Evolutionary conservation across 2,797 vertebrate genomes (phyloP).

Genomic region (Hyperoplus lanceolatus): DNA sequence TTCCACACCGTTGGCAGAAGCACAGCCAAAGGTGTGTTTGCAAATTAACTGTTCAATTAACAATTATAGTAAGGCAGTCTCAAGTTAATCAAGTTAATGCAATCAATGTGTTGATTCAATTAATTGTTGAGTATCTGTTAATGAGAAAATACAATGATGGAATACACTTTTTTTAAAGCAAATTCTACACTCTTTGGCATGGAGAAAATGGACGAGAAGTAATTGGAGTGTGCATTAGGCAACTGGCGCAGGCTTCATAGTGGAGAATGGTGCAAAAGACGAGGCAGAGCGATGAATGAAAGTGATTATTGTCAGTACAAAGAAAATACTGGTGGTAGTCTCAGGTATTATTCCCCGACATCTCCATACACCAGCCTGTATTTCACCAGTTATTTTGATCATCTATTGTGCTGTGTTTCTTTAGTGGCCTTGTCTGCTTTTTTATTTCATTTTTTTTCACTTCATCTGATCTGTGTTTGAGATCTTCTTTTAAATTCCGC

Average conservation of each 20-base stretch:
- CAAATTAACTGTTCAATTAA: background rate
- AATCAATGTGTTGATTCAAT: background rate
- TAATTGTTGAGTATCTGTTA: background rate
- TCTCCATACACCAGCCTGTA: no score
- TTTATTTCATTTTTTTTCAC: background rate
- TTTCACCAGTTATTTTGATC: no score
- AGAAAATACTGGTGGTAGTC: no score
- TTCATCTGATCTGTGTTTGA: background rate
- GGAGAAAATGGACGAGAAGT: background rate
- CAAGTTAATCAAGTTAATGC: background rate
- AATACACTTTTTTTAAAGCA: no score
- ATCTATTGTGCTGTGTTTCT: background rate
- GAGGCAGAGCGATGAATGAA: background rate
- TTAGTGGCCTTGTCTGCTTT: background rate
- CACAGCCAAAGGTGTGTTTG: background rate
- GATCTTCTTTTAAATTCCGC: background rate
- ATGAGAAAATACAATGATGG: background rate
- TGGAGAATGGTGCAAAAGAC: background rate
- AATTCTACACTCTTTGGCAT: background rate
- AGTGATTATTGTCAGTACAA: no score
- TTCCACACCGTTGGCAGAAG: slow-evolving; percentile 40
- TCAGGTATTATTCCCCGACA: background rate
- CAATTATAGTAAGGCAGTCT: background rate
- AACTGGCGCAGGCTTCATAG: background rate
- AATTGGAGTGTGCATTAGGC: background rate